A percentile compares a stretch with the other conserved stretches of the same genome.
Evolutionary conservation across 2,797 vertebrate species (phyloP).

Genomic region (Sandelia bainsii): DNA sequence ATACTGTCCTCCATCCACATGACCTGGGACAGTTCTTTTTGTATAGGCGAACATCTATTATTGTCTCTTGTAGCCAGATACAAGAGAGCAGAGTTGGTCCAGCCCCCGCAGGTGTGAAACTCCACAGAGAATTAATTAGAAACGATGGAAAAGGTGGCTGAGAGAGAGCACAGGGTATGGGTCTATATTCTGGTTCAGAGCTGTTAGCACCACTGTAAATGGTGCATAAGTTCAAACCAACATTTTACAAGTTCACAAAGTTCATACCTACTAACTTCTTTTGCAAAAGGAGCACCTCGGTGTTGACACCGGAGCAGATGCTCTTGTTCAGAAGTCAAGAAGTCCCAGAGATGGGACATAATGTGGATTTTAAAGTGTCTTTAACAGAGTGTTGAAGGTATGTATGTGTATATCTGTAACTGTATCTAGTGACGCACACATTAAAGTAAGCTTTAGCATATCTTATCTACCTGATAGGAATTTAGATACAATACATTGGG

Average conservation of each 20-base stretch:
- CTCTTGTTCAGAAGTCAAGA: conserved; percentile 55
- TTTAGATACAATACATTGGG: not conserved
- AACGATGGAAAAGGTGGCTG: conserved; percentile 71
- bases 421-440: not conserved
- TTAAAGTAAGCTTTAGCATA: not conserved
- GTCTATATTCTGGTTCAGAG: conserved; percentile 49
- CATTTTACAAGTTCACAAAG: conserved; percentile 73
- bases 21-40: conserved; percentile 52
- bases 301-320: conserved; percentile 62
- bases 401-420: not conserved
- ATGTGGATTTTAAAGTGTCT: conserved; percentile 42
- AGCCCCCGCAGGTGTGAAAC: conserved; percentile 59
- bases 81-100: conserved; percentile 52
- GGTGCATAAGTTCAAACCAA: conserved; percentile 71
- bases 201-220: conserved; percentile 52
- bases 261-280: conserved; percentile 46
- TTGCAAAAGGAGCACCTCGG: conserved; percentile 24
- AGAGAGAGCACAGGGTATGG: conserved; percentile 35
- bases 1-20: conserved; percentile 36
- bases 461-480: not conserved
- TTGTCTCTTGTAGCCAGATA: conserved; percentile 63
- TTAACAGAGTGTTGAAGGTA: conserved; percentile 20
- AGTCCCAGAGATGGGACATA: conserved; percentile 37
- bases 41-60: conserved; percentile 69
- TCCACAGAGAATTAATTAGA: conserved; percentile 77